Conservation (phyloP, 2,888 invertebrate genomes). For the Lasioglossum villosulum region DNA sequence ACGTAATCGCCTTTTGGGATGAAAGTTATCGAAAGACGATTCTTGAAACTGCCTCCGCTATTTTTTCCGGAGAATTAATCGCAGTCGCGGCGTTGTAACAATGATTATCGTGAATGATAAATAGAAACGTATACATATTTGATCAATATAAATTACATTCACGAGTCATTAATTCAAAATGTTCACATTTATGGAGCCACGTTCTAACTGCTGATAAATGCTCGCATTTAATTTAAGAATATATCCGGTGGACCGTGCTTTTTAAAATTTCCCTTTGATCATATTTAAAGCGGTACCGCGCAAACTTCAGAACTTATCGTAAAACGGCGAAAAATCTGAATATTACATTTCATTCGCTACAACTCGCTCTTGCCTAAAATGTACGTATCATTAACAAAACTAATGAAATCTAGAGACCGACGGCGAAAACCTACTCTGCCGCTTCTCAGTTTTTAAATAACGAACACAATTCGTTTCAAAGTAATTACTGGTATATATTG, state of each 20-base stretch:
- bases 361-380: neutral
- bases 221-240: neutral
- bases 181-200: neutral
- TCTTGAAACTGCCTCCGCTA: neutral
- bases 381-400: neutral
- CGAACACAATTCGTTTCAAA: conserved; percentile 14
- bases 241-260: neutral
- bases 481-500: neutral
- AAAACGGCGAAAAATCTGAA: conserved; percentile 4
- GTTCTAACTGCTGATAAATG: conserved; percentile 1
- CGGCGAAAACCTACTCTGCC: neutral
- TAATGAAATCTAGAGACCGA: neutral
- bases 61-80: neutral
- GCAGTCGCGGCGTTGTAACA: neutral
- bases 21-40: conserved; percentile 1
- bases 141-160: conserved; percentile 11
- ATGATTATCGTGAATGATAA: neutral
- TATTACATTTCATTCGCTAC: conserved; percentile 14
- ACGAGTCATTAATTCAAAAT: conserved; percentile 7
- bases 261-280: conserved; percentile 3
- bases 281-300: neutral
- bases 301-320: conserved; percentile 18
- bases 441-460: neutral
- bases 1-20: neutral
- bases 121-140: neutral